Base-by-base conservation (phyloP, 2,113 vertebrate genomes). In the Eidolon helvum region DNA sequence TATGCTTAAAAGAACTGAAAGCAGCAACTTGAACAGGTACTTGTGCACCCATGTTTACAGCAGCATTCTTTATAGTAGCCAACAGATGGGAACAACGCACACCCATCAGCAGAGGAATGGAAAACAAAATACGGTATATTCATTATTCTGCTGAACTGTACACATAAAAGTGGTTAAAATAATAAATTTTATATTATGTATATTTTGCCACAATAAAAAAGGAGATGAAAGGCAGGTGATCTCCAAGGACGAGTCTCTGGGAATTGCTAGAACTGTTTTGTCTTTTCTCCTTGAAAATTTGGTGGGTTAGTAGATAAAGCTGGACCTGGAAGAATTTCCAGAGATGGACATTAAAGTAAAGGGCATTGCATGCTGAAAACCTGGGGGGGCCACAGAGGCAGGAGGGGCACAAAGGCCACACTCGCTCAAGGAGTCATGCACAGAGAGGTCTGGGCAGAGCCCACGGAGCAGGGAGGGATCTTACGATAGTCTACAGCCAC, bases 201-300 rank as follows among this genome's bases (percentile, higher is more conserved):
- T 85, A 78, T 91, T 90, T 84, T 59, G 65, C 77, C 9, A 55
- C 53, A 88, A 66, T 90, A 61, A 33, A 61, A 61, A 35, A 71
- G 43, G 55, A 33, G 18, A 63, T 12, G 82, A 75, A 77, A 40
- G n/a, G n/a, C 28, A 45, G 50, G 28, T 30, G 38, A 53, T 79
- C 63, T 94, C 48, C 55, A 94, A 78, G 45, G 55, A 77, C 35
- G 57, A 77, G 68, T 71, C 55, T 33, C 53, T 61, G n/a, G 10
- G 45, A 89, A 15, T 92, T 57, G 14, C 84, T 40, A 53, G 18
- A 18, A n/a, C 24, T 8, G 2, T 91, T 57, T 53, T 74, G 26
- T 40, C 7, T 43, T 9, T 71, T 28, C 40, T 28, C 5, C 18
- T 74, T n/a, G 28, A 21, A 55, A n/a, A 45, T 48, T 24, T 77